phyloP scores from a whole-genome alignment of 2,797 vertebrate species.

The Anisognathus igniventris region DNA sequence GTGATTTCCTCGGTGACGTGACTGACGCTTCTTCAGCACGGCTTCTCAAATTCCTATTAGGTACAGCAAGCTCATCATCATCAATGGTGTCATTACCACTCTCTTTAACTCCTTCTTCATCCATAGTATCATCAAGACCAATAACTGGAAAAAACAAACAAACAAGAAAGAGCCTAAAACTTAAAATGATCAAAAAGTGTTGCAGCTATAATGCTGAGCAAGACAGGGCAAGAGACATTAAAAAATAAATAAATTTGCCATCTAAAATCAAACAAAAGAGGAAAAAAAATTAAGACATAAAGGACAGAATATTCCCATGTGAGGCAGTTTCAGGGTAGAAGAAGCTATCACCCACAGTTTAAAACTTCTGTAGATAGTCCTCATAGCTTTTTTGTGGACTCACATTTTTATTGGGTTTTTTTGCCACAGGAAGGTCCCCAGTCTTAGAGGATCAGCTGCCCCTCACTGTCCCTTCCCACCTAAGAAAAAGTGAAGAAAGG shows the following conservation, averaged over 20 bases:
- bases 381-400: slow-evolving; percentile 24
- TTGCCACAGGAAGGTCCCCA: slow-evolving; percentile 47
- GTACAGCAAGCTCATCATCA: slow-evolving; percentile 77
- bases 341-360: slow-evolving; percentile 21
- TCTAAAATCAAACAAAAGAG: not conserved
- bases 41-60: slow-evolving; percentile 74
- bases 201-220: not conserved
- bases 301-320: slow-evolving; percentile 16
- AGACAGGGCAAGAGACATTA: not conserved
- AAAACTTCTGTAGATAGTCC: slow-evolving; percentile 19
- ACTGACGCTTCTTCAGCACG: slow-evolving; percentile 71
- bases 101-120: slow-evolving; percentile 81
- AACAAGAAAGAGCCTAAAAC: slow-evolving; percentile 47
- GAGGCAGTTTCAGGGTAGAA: slow-evolving; percentile 15
- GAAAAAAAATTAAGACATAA: not conserved
- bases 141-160: slow-evolving; percentile 71
- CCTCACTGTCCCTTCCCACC: slow-evolving; percentile 58
- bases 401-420: slow-evolving; percentile 5
- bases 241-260: not conserved
- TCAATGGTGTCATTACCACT: slow-evolving; percentile 75
- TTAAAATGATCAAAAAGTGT: not conserved
- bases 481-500: slow-evolving; percentile 58
- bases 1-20: slow-evolving; percentile 79
- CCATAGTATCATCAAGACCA: slow-evolving; percentile 83
- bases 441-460: slow-evolving; percentile 56